Evolutionary conservation across 2,113 vertebrate species (phyloP).

Genomic region (Cariama cristata): DNA sequence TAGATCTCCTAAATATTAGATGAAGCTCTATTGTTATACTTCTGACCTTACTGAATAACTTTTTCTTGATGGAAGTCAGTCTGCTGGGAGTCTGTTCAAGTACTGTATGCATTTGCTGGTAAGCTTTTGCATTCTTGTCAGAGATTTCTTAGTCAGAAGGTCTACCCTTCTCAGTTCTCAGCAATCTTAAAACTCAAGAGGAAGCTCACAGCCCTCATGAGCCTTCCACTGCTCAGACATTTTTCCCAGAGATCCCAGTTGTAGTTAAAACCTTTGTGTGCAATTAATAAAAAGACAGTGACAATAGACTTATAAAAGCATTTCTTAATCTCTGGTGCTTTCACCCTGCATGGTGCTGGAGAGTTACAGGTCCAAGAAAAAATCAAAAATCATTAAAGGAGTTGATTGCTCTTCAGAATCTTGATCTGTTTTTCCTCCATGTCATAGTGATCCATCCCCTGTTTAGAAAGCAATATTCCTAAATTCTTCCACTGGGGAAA

Average conservation of each 20-base stretch:
- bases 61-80: background rate
- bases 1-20: background rate
- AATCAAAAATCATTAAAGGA: background rate
- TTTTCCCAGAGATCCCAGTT: background rate
- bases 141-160: background rate
- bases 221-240: background rate
- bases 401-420: background rate
- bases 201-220: background rate
- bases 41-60: background rate
- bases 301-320: background rate
- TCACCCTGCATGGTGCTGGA: background rate
- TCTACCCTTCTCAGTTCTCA: background rate
- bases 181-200: background rate
- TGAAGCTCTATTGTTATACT: background rate
- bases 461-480: conserved; percentile 27
- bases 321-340: background rate
- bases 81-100: rapidly evolving
- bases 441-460: background rate
- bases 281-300: background rate
- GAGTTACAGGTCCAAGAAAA: background rate
- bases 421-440: background rate
- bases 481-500: conserved; percentile 40
- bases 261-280: background rate
- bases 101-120: background rate
- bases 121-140: background rate